Evolutionary conservation across 1,140 invertebrate genomes (phyloP).

Genomic region (Halesus radiatus): DNA sequence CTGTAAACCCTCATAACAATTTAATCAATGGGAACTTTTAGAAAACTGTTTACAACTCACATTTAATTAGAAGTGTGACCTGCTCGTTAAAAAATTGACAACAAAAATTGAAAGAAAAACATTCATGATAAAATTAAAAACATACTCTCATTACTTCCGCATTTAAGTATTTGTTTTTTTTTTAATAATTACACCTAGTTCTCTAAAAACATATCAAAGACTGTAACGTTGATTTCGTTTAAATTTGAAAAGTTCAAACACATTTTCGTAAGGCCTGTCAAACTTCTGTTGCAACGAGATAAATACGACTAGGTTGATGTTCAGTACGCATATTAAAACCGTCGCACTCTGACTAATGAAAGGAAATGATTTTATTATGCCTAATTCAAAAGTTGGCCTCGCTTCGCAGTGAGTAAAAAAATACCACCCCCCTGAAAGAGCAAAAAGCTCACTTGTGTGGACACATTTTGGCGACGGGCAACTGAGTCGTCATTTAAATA

Average conservation of each 20-base stretch:
- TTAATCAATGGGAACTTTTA: too few relatives aligned
- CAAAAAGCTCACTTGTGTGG: neutral
- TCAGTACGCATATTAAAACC: neutral
- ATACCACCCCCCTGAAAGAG: neutral
- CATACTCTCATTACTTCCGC: too few relatives aligned
- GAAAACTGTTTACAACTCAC: too few relatives aligned
- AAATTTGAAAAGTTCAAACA: neutral
- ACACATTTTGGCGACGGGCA: slow-evolving; percentile 39
- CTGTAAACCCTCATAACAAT: too few relatives aligned
- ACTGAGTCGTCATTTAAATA: slow-evolving; percentile 49
- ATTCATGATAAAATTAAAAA: too few relatives aligned
- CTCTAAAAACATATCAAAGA: too few relatives aligned
- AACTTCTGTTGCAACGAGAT: neutral
- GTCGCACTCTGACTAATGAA: slow-evolving; percentile 19
- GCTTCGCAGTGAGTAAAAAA: slow-evolving; percentile 12
- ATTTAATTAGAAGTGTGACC: too few relatives aligned
- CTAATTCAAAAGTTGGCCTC: slow-evolving; percentile 14
- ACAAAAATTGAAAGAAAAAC: too few relatives aligned
- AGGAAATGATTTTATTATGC: slow-evolving; percentile 26
- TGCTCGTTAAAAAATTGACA: too few relatives aligned
- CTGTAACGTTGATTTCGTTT: too few relatives aligned
- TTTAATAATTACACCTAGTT: too few relatives aligned
- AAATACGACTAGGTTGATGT: neutral
- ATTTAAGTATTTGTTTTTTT: too few relatives aligned
- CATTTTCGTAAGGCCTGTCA: neutral